phyloP scores from a whole-genome alignment of 2,797 vertebrate genomes.

The Novumbra hubbsi region DNA sequence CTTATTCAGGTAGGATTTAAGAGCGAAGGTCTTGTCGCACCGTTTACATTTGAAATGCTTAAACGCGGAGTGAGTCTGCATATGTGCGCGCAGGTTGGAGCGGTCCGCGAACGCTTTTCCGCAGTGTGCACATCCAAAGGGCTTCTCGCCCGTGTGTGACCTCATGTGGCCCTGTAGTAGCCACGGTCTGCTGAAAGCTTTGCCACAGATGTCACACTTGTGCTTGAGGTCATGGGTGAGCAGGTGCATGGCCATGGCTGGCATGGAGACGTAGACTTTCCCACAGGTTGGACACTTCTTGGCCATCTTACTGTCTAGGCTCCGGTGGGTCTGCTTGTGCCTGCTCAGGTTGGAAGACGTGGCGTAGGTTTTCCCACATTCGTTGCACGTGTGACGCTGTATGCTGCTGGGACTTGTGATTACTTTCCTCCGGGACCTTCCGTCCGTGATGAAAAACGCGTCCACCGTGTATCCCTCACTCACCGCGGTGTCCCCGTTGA shows the following conservation, averaged over 20 bases:
- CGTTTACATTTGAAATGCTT: slow-evolving; percentile 96
- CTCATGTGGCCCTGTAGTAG: slow-evolving; percentile 95
- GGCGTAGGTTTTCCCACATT: slow-evolving; percentile 92
- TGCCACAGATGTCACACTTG: slow-evolving; percentile 89
- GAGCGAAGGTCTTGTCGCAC: slow-evolving; percentile 95
- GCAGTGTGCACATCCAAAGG: slow-evolving; percentile 92
- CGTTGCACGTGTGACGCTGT: slow-evolving; percentile 84
- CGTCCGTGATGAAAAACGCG: slow-evolving; percentile 93
- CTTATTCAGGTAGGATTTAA: slow-evolving; percentile 98
- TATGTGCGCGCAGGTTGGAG: slow-evolving; percentile 93
- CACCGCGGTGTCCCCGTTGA: slow-evolving; percentile 90
- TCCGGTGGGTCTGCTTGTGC: slow-evolving; percentile 95
- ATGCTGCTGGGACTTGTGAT: slow-evolving; percentile 71
- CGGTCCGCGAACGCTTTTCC: slow-evolving; percentile 94
- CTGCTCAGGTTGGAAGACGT: slow-evolving; percentile 94
- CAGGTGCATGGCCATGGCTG: slow-evolving; percentile 96
- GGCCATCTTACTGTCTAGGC: slow-evolving; percentile 93
- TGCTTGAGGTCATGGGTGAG: slow-evolving; percentile 95
- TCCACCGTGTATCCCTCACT: slow-evolving; percentile 92
- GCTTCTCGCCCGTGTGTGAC: slow-evolving; percentile 93
- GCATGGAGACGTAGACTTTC: slow-evolving; percentile 96
- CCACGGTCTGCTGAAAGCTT: slow-evolving; percentile 72
- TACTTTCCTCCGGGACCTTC: slow-evolving; percentile 85
- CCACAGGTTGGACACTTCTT: slow-evolving; percentile 91
- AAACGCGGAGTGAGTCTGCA: slow-evolving; percentile 96